Percentiles rank a stretch among this genome's conserved stretches.
Conservation (phyloP, 1,140 invertebrate genomes). For the Adoxophyes honmai region DNA sequence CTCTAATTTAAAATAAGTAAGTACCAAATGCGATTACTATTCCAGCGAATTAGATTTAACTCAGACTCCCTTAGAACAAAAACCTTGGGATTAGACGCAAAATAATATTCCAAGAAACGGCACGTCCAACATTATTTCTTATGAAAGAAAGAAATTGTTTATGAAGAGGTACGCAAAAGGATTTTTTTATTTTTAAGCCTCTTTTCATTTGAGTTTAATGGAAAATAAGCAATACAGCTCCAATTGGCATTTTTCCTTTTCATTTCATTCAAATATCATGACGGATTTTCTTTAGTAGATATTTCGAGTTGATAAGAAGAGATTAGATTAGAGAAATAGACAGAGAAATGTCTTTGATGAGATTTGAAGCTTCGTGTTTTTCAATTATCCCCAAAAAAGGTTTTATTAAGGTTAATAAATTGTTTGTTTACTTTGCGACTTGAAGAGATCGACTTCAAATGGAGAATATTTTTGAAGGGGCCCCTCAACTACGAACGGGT, state of each 20-base stretch:
- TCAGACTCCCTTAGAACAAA: no score
- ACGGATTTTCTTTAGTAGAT: constrained; percentile 5
- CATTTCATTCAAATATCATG: not conserved
- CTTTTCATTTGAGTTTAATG: constrained; percentile 13
- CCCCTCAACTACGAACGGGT: no score
- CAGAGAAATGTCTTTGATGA: not conserved
- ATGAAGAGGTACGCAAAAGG: constrained; percentile 3
- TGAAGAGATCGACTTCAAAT: no score
- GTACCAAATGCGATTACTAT: no score
- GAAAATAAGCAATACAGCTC: constrained; percentile 9
- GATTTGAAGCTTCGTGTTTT: not conserved
- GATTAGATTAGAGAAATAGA: constrained; percentile 11
- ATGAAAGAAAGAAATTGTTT: constrained; percentile 1
- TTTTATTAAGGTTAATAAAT: constrained; percentile 2
- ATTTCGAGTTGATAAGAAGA: not conserved
- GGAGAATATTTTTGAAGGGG: no score
- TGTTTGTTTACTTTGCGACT: no score
- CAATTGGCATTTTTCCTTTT: constrained; percentile 12
- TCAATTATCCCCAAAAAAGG: constrained; percentile 8
- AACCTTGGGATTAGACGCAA: no score
- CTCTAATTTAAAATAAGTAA: no score
- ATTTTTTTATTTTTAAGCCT: constrained; percentile 7
- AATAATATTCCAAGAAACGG: no score
- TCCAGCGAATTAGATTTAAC: no score
- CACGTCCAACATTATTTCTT: not conserved